Conservation (phyloP, 2,888 invertebrate species). For the Leptopilina drosophilae region DNA sequence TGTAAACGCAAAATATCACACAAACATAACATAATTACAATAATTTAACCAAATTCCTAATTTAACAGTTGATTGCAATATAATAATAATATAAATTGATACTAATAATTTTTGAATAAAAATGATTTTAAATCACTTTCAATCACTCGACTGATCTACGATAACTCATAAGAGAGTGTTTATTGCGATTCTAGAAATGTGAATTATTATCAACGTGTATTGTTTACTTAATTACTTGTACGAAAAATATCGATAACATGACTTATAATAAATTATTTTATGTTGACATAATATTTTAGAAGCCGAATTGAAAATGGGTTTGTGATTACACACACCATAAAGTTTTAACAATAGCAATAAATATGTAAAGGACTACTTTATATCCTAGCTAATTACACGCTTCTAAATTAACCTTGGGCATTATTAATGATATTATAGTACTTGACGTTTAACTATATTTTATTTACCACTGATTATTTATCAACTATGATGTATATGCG, state of each 20-base stretch:
- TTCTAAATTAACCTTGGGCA: slow-evolving; percentile 30
- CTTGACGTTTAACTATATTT: slow-evolving; percentile 20
- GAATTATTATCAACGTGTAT: slow-evolving; percentile 22
- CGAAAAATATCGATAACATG: slow-evolving; percentile 30
- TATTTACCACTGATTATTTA: slow-evolving; percentile 35
- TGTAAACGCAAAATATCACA: slow-evolving; percentile 29
- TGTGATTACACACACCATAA: slow-evolving; percentile 7
- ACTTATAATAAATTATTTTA: slow-evolving; percentile 16
- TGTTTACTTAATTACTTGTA: slow-evolving; percentile 23
- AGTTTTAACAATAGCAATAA: slow-evolving; percentile 27
- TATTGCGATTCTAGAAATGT: slow-evolving; percentile 10
- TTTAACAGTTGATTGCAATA: neutral
- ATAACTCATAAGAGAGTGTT: slow-evolving; percentile 16
- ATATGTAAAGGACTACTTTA: slow-evolving; percentile 30
- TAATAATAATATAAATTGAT: neutral
- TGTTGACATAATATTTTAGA: slow-evolving; percentile 22
- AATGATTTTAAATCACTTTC: slow-evolving; percentile 6
- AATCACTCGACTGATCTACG: neutral
- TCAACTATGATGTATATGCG: slow-evolving; percentile 8
- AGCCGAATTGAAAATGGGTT: slow-evolving; percentile 6
- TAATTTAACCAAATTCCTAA: slow-evolving; percentile 19
- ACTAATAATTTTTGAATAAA: neutral
- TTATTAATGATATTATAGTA: slow-evolving; percentile 22
- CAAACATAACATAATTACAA: slow-evolving; percentile 13
- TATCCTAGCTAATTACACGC: slow-evolving; percentile 29